phyloP scores from a whole-genome alignment of 2,888 invertebrate species.

The Zaprionus obscuricornis region DNA sequence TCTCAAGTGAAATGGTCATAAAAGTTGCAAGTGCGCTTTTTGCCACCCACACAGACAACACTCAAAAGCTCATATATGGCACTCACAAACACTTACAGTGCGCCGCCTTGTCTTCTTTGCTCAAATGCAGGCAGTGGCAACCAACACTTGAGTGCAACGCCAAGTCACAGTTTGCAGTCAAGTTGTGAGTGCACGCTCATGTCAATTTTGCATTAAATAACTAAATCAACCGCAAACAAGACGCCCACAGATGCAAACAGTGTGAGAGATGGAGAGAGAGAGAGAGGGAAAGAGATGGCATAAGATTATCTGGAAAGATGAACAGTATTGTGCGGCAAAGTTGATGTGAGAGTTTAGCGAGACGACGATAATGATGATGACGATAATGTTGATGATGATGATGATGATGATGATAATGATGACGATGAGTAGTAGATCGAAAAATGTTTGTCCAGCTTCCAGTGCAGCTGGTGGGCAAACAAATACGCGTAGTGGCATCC shows the following conservation, averaged over 20 bases:
- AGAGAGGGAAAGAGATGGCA: not conserved
- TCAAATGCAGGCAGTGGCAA: too few species aligned
- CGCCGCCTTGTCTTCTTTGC: too few species aligned
- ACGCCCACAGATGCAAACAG: constrained; percentile 24
- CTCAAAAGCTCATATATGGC: constrained; percentile 1
- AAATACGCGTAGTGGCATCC: constrained; percentile 55
- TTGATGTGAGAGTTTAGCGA: too few species aligned
- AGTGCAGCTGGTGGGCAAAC: constrained; percentile 50
- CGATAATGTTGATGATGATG: too few species aligned
- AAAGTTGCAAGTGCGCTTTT: constrained; percentile 22
- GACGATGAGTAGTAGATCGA: constrained; percentile 14
- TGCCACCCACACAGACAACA: constrained; percentile 23
- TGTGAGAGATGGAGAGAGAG: not conserved
- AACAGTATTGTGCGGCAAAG: too few species aligned
- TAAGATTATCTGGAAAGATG: constrained; percentile 33
- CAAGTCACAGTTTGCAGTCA: constrained; percentile 25
- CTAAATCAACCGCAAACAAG: constrained; percentile 65
- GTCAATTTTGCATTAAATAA: constrained; percentile 74
- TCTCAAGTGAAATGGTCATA: constrained; percentile 4
- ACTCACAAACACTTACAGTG: too few species aligned
- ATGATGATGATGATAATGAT: too few species aligned
- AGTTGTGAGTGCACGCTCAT: constrained; percentile 43
- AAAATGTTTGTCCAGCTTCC: constrained; percentile 48
- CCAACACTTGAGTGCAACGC: constrained; percentile 11
- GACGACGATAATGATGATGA: too few species aligned